Base-by-base conservation (phyloP, 2,888 invertebrate genomes). In the Lydus trimaculatus region DNA sequence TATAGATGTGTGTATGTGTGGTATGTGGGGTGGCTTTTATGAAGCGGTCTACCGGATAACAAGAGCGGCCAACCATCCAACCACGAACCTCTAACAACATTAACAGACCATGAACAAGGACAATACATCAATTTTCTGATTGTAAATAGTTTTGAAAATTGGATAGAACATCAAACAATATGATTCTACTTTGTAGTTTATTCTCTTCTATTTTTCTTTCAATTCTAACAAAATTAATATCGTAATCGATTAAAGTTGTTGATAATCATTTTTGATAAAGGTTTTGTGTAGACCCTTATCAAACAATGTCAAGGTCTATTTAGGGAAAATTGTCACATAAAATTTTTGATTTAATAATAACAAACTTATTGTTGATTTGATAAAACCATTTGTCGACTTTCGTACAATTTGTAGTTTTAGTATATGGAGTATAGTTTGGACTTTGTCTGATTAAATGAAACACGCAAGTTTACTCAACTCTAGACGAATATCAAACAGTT, bases 401-500 rank as follows among this genome's bases (percentile, higher is more conserved):
- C 63, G 39, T n/a, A n/a, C n/a, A n/a, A n/a, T n/a, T n/a, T n/a
- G n/a, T n/a, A n/a, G n/a, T n/a, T n/a, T n/a, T n/a, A 69, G 56
- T 66, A 65, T 69, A 67, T 70, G 69, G 63, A 65, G 63, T 33
- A 28, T 3, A 28, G 2, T 28, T 65, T 71, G 74, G 73, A 75
- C 78, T n/a, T n/a, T n/a, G n/a, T n/a, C n/a, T 80, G 79, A 80
- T 80, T 80, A 80, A 77, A 74, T 75, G 76, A 68, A 74, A 74
- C 76, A 77, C 77, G 79, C 80, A 78, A 80, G 78, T 80, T 80
- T 80, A 74, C 77, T 73, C 76, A 79, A 79, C 80, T 78, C 79
- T 78, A 74, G 71, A 65, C 66, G 80, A 76, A 80, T 80, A 79
- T 78, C 78, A 78, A 79, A 75, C 74, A 79, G 72, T 61, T 67